Evolutionary conservation across 2,797 vertebrate species (phyloP).

Genomic region (Periparus ater): DNA sequence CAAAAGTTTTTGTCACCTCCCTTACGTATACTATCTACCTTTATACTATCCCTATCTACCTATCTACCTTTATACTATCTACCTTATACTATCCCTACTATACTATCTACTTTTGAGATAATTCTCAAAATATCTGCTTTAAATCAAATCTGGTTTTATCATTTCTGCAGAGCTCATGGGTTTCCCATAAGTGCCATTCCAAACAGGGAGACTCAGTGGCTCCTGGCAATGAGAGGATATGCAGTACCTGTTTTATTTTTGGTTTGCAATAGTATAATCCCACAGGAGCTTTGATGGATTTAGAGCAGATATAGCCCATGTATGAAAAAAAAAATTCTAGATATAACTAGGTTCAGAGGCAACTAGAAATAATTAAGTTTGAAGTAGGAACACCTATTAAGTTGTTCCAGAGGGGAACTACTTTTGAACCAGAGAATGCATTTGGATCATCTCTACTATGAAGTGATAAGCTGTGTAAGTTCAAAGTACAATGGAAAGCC

Average conservation of each 20-base stretch:
- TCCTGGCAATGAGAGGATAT: background rate
- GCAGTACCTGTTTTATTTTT: background rate
- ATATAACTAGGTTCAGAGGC: background rate
- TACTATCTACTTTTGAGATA: background rate
- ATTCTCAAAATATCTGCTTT: background rate
- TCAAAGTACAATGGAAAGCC: slow-evolving; percentile 13
- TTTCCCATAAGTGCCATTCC: background rate
- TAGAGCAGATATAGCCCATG: background rate
- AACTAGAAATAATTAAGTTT: background rate
- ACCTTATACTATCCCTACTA: too few relatives aligned
- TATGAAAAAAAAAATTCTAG: background rate
- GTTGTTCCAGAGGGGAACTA: background rate
- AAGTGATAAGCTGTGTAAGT: slow-evolving; percentile 14
- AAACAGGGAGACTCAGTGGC: background rate
- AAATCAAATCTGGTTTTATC: background rate
- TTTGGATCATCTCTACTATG: background rate
- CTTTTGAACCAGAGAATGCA: background rate
- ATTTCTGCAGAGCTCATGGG: background rate
- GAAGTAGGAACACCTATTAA: background rate
- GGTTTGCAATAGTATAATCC: background rate
- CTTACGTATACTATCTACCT: background rate
- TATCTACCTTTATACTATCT: background rate
- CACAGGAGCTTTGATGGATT: background rate
- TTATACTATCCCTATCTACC: too few relatives aligned
- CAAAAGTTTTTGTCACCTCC: background rate